Percentiles rank a stretch among this genome's conserved stretches.
These are phyloP conservation scores for Bos indicus DNA, from an alignment of 2,113 vertebrate species.

Conservation along the genomic window DNA sequence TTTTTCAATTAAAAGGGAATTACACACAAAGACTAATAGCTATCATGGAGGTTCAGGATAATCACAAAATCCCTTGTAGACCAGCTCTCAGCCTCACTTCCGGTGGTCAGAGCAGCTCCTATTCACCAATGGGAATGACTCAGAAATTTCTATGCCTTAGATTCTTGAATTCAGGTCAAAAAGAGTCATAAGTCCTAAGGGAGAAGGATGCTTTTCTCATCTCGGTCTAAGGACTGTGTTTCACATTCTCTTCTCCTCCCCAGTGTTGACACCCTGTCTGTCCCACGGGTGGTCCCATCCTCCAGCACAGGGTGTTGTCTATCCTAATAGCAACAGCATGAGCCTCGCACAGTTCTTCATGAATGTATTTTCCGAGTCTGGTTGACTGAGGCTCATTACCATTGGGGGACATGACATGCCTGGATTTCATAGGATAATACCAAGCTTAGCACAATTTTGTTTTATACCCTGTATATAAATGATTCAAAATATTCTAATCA, in stretches of 20 bases:
- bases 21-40: background rate
- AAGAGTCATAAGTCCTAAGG: background rate
- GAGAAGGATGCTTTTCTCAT: background rate
- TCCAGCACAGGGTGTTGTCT: fast-evolving
- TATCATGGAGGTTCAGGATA: background rate
- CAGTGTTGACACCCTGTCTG: fast-evolving
- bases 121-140: fast-evolving
- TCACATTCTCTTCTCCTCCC: background rate
- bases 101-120: background rate
- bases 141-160: background rate
- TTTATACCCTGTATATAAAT: background rate
- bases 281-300: background rate
- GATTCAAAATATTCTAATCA: background rate
- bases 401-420: background rate
- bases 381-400: background rate
- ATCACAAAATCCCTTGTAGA: background rate
- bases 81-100: background rate
- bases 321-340: background rate
- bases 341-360: background rate
- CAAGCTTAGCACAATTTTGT: background rate
- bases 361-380: background rate
- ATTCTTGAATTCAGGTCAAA: background rate
- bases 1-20: background rate
- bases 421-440: background rate
- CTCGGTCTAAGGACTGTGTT: background rate